Evolutionary conservation across 2,113 vertebrate species (phyloP), one percentile per base, ranked within the genome.

Genomic region (Arothron firmamentum): DNA sequence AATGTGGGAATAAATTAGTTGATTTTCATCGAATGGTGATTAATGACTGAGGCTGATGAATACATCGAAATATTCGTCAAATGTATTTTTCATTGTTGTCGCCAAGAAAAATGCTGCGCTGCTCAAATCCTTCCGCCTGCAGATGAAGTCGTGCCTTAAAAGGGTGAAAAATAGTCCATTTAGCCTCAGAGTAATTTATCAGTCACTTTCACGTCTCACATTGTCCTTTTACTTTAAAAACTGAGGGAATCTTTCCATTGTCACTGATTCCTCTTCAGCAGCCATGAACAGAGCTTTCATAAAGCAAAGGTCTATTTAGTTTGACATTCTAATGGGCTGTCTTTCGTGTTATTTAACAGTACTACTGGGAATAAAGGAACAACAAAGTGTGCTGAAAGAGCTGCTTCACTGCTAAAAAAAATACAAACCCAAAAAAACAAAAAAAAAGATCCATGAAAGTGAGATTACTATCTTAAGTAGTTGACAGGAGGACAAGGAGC

Each of bases 1-100:
- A 88, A 91, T 81, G 88, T 78, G 81, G 83, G 81, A 52, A 78
- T 59, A 23, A 21, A 57, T 77, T 79, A 65, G 70, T 63, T 75
- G 65, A 63, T 74, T 85, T 56, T 28, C 6, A 50, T 72, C 67
- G 82, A 85, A 77, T 80, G 52, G 34, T 87, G 82, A 88, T 84
- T 75, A 74, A 88, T 85, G 70, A 59, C 76, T 75, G 67, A 28
- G 67, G 52, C 77, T 72, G 70, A 78, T 79, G 79, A 72, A 81
- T 61, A 54, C 56, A 69, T 67, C 56, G 15, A 77, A 75, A 67
- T 65, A 80, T 85, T 76, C 65, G 67, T 83, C 81, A 82, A 70
- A 38, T 38, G 34, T 12, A 38, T 9, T 38, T 38, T 38, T 38
- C 34, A 11, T 9, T 38, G 8, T 38, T 1, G 4, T 28, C 25